Base-by-base conservation (phyloP, 2,113 vertebrate species). In the Triplophysa tibetana region DNA sequence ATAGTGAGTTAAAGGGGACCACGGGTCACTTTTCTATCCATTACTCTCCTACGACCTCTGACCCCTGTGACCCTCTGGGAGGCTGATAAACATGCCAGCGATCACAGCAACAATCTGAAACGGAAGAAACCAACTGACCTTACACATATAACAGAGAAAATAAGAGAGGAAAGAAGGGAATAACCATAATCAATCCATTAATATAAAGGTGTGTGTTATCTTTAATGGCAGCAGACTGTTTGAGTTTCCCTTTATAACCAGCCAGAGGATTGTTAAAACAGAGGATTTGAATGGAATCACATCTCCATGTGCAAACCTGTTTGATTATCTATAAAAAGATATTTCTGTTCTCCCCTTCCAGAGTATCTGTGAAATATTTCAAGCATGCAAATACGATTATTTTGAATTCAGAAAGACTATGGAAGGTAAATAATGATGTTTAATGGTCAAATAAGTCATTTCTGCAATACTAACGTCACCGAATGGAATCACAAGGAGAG, bases 151-250 rank as follows among this genome's bases (percentile, higher is more conserved):
- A 72, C 69, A 14, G 19, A 58, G 26, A 58, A 72, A 72, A 14
- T 24, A 17, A 11, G 6, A 60, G 54, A 61, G 54, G 70, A 73
- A 73, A 60, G n/a, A 24, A 16, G 33, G 33, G 54, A 73, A 24
- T 24, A 73, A 43, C 70, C n/a, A 73, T 73, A 73, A 73, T 60
- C 60, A 73, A 61, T 43, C 33, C 54, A 61, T 60, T 43, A 73
- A 73, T 73, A 73, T 43, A 73, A 73, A 73, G 70, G 70, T 43
- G 54, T 43, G 54, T 73, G 70, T 61, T 73, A 73, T 73, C 70
- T 73, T 60, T 54, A 73, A 73, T 60, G 54, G 38, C 29, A 73
- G n/a, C 70, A 73, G 70, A 60, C 52, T 61, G 54, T 73, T 60
- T 73, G n/a, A 73, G 58, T 73, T 73, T 73, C 54, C 33, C 29